These are phyloP conservation scores for Aurelia sp. DNA, from an alignment of 30 jellyfish, hydroid and myxozoan species.

Conservation along the genomic window DNA sequence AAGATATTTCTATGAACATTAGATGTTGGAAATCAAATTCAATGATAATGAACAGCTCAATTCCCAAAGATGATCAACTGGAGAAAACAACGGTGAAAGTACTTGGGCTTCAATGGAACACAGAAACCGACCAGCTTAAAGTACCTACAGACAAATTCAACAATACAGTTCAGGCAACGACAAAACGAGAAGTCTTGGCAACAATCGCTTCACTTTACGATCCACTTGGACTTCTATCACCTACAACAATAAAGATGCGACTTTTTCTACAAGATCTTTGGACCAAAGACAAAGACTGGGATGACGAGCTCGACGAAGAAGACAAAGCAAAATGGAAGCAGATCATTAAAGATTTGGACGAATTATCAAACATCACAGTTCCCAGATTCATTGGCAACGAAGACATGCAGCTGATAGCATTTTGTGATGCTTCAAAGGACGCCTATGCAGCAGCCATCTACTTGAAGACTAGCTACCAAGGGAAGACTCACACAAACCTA, in stretches of 20 bases:
- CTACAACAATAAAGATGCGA: constrained; percentile 12
- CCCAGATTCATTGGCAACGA: constrained; percentile 46
- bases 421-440: constrained; percentile 36
- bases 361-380: neutral
- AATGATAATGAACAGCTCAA: neutral
- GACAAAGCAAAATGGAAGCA: constrained; percentile 9
- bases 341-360: neutral
- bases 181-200: constrained; percentile 52
- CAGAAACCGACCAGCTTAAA: constrained; percentile 17
- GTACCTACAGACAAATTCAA: constrained; percentile 16
- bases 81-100: constrained; percentile 4
- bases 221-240: constrained; percentile 45
- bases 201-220: constrained; percentile 32
- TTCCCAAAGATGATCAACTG: constrained; percentile 26
- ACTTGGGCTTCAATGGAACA: constrained; percentile 53
- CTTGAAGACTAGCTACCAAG: constrained; percentile 2
- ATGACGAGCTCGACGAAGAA: constrained; percentile 17
- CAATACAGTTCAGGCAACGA: neutral
- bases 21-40: constrained; percentile 54
- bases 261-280: constrained; percentile 49
- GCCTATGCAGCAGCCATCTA: constrained; percentile 32
- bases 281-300: constrained; percentile 45
- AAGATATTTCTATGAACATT: constrained; percentile 33
- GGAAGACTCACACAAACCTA: constrained; percentile 5
- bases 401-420: constrained; percentile 6